These are phyloP conservation scores for Varroa destructor DNA, from an alignment of 1,140 invertebrate genomes.

Conservation along the genomic window DNA sequence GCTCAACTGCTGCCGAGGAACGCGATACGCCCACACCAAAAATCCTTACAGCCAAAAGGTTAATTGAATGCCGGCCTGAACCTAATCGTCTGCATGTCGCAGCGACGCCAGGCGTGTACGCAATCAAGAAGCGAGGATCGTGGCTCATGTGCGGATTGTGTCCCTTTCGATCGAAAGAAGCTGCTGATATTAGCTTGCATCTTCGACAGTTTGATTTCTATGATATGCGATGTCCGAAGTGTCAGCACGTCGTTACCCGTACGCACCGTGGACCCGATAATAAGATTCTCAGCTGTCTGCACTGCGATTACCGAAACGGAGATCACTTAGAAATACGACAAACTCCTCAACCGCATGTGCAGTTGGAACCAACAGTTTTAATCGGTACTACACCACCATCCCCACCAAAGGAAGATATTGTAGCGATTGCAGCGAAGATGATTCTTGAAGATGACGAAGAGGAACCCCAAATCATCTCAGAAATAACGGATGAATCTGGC, in stretches of 20 bases:
- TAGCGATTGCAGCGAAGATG: constrained; percentile 10
- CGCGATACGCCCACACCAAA: no score
- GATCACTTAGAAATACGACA: constrained; percentile 1
- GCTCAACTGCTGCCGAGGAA: no score
- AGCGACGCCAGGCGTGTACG: constrained; percentile 14
- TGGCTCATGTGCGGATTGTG: constrained; percentile 19
- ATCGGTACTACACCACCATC: no score
- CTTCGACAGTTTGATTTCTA: constrained; percentile 8
- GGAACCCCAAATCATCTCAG: constrained; percentile 9
- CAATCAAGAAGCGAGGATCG: not conserved
- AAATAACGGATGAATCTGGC: constrained; percentile 16
- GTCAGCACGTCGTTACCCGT: constrained; percentile 4
- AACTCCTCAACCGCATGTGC: no score
- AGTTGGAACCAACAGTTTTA: no score
- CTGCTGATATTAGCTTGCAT: constrained; percentile 9
- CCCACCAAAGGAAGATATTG: constrained; percentile 18
- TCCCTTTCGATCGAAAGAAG: constrained; percentile 8
- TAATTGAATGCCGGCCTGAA: not conserved
- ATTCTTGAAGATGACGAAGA: constrained; percentile 21
- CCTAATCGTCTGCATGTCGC: constrained; percentile 19
- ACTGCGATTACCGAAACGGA: constrained; percentile 19
- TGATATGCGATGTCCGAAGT: not conserved
- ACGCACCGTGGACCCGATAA: constrained; percentile 20
- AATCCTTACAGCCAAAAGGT: no score
- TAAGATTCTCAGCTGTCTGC: constrained; percentile 25